Percentiles rank a stretch among this genome's conserved stretches.
phyloP scores from a whole-genome alignment of 2,113 vertebrate species.

The Glaucomys volans region DNA sequence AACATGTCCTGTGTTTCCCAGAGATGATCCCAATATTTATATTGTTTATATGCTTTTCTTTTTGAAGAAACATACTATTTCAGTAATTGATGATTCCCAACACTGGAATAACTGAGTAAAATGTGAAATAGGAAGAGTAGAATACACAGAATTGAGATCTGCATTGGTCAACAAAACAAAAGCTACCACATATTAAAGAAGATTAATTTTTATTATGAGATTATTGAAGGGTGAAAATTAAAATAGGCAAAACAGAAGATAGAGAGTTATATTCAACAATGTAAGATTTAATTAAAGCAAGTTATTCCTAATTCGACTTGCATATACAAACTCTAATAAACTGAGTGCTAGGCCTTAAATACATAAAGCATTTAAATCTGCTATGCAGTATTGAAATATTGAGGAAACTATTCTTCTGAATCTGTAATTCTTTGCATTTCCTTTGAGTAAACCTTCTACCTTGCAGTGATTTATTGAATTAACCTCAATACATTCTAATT shows the following conservation, averaged over 20 bases:
- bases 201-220: slow-evolving; percentile 45
- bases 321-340: slow-evolving; percentile 28
- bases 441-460: neutral
- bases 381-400: neutral
- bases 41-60: neutral
- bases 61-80: slow-evolving; percentile 18
- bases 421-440: neutral
- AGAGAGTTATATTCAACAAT: slow-evolving; percentile 44
- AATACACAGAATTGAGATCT: neutral
- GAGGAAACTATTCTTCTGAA: neutral
- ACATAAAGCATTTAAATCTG: slow-evolving; percentile 16
- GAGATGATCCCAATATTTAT: slow-evolving; percentile 4
- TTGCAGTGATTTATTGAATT: slow-evolving; percentile 51
- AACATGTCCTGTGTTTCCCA: neutral
- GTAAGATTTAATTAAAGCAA: slow-evolving; percentile 71
- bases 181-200: neutral
- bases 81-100: neutral
- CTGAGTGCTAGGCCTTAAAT: neutral
- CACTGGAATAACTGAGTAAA: neutral
- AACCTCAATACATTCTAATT: slow-evolving; percentile 60
- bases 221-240: slow-evolving; percentile 56
- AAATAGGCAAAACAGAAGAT: slow-evolving; percentile 59
- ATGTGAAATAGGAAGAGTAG: neutral
- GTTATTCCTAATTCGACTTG: slow-evolving; percentile 35
- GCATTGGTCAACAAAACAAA: neutral